These are phyloP conservation scores for Thaumetopoea pityocampa DNA, from an alignment of 1,140 invertebrate species.

Conservation along the genomic window DNA sequence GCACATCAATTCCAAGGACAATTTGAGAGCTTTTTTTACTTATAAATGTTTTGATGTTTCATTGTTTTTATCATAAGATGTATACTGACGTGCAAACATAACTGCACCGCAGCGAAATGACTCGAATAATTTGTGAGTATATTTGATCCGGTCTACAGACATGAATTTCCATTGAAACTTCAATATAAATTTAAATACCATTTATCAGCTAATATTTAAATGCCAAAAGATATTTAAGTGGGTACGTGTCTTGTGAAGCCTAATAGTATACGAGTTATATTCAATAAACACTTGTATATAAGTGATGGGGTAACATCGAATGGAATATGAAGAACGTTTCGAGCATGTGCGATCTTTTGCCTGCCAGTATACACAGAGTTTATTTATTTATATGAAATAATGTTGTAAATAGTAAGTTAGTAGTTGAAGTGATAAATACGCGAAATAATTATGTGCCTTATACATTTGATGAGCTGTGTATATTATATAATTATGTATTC, in stretches of 20 bases:
- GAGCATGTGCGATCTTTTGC: constrained; percentile 1
- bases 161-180: no score
- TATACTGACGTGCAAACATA: constrained; percentile 6
- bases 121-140: no score
- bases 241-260: no score
- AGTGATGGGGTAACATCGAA: neutral
- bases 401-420: constrained; percentile 33
- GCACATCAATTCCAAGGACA: no score
- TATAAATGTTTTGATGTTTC: constrained; percentile 5
- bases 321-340: no score
- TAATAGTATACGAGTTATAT: no score
- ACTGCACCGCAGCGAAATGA: neutral
- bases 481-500: constrained; percentile 8
- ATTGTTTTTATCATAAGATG: constrained; percentile 1
- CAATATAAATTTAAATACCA: no score
- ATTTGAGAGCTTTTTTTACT: no score
- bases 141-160: neutral
- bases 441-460: constrained; percentile 31
- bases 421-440: constrained; percentile 29
- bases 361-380: constrained; percentile 6
- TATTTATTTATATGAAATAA: constrained; percentile 30
- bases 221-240: no score
- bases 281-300: no score
- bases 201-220: no score
- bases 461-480: constrained; percentile 13